phyloP scores from a whole-genome alignment of 2,888 invertebrate genomes.

The Agrilus cyanescens region DNA sequence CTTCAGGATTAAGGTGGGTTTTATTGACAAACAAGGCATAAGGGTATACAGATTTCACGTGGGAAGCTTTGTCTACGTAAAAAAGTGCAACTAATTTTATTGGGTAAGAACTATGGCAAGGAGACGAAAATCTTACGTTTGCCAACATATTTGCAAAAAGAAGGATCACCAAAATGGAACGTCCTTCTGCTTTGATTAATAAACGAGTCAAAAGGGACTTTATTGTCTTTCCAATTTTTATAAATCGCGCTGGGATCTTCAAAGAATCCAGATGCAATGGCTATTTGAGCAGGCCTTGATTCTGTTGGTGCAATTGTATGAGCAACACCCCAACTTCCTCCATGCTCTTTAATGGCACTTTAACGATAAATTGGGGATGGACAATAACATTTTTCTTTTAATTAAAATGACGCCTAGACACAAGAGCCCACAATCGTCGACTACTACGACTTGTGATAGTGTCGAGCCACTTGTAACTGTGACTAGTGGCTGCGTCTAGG shows the following conservation, averaged over 20 bases:
- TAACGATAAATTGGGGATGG: constrained; percentile 3
- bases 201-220: constrained; percentile 92
- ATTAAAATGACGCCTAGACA: not conserved
- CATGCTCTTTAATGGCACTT: constrained; percentile 43
- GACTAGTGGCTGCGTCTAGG: too few relatives aligned
- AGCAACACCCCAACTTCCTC: constrained; percentile 70
- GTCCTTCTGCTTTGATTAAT: constrained; percentile 78
- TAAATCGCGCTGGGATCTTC: constrained; percentile 97
- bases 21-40: too few relatives aligned
- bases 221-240: constrained; percentile 94
- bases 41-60: too few relatives aligned
- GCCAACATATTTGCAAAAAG: constrained; percentile 84
- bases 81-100: too few relatives aligned
- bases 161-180: constrained; percentile 94
- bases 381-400: constrained; percentile 14
- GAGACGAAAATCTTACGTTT: constrained; percentile 41
- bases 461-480: too few relatives aligned
- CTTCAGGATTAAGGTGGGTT: too few relatives aligned
- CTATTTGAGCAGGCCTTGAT: constrained; percentile 94
- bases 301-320: constrained; percentile 93
- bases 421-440: too few relatives aligned
- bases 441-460: too few relatives aligned
- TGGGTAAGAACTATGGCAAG: not conserved
- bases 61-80: too few relatives aligned
- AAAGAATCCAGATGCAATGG: constrained; percentile 89